Evolutionary conservation across 1,140 invertebrate species (phyloP).

Genomic region (Zaprionus camerounensis): DNA sequence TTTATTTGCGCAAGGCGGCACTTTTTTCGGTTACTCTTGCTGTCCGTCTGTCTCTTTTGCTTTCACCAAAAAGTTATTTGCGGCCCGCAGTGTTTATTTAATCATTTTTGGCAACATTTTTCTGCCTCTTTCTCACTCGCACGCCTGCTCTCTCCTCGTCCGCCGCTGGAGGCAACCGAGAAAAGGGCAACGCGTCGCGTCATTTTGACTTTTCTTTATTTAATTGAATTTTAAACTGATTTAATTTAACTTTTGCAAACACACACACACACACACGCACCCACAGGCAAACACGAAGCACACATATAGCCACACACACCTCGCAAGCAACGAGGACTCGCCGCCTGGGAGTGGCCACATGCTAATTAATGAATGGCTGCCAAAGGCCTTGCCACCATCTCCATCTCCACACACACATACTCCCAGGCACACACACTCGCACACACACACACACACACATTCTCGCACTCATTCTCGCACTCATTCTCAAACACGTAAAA

Average conservation of each 20-base stretch:
- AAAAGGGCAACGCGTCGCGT: constrained; percentile 36
- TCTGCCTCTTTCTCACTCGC: background rate
- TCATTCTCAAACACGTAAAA: constrained; percentile 10
- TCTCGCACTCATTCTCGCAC: background rate
- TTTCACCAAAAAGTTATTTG: constrained; percentile 31
- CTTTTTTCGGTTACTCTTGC: constrained; percentile 6
- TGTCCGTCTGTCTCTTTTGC: constrained; percentile 13
- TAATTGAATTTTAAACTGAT: constrained; percentile 66
- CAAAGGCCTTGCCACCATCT: constrained; percentile 44
- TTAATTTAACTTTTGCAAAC: constrained; percentile 67
- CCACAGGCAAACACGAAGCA: no score
- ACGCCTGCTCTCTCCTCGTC: background rate
- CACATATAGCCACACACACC: constrained; percentile 31
- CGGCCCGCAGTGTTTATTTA: constrained; percentile 66
- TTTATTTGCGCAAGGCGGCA: constrained; percentile 57
- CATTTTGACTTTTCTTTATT: constrained; percentile 49
- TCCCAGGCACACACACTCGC: background rate
- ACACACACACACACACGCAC: no score
- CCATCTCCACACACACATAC: constrained; percentile 2
- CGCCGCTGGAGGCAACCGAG: constrained; percentile 14
- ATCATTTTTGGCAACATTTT: constrained; percentile 34
- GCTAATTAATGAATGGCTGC: constrained; percentile 75
- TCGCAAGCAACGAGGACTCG: constrained; percentile 41
- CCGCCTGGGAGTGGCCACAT: constrained; percentile 68
- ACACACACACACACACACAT: background rate